A percentile compares a stretch with the other conserved stretches of the same genome.
phyloP scores from a whole-genome alignment of 2,113 vertebrate species.

The Phoenicopterus ruber region DNA sequence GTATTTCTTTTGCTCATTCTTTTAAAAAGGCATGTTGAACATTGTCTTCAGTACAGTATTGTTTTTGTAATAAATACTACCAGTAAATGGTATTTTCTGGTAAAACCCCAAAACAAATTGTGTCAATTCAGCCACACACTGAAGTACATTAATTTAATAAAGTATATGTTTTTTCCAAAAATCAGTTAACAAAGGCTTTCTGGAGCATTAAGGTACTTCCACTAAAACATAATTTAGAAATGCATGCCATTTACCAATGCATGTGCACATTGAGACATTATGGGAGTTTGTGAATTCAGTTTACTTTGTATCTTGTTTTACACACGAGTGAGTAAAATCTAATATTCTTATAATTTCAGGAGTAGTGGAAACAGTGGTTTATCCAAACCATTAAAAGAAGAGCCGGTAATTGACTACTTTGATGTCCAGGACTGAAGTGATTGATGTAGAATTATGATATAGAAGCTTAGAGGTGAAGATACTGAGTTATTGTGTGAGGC shows the following conservation, averaged over 20 bases:
- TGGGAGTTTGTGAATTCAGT: background rate
- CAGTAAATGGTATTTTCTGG: background rate
- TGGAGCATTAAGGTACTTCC: background rate
- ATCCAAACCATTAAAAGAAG: conserved; percentile 84
- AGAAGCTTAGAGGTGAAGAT: conserved; percentile 4
- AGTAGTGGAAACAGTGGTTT: conserved; percentile 69
- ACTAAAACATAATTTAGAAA: background rate
- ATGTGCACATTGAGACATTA: background rate
- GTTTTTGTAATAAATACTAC: background rate
- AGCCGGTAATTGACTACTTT: conserved; percentile 93
- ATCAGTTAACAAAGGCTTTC: background rate
- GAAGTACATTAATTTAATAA: background rate
- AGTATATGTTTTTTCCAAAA: background rate
- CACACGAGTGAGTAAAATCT: background rate
- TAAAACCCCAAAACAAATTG: background rate
- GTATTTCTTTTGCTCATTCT: background rate
- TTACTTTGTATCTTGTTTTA: background rate
- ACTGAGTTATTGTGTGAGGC: background rate
- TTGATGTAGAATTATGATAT: background rate
- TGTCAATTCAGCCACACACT: background rate
- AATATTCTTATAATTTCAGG: conserved; percentile 75
- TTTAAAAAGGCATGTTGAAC: background rate
- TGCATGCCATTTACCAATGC: background rate
- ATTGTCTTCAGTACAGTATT: background rate
- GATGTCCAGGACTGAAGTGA: conserved; percentile 90